These are phyloP conservation scores for Therioaphis trifolii DNA, from an alignment of 2,888 invertebrate genomes.

Conservation along the genomic window DNA sequence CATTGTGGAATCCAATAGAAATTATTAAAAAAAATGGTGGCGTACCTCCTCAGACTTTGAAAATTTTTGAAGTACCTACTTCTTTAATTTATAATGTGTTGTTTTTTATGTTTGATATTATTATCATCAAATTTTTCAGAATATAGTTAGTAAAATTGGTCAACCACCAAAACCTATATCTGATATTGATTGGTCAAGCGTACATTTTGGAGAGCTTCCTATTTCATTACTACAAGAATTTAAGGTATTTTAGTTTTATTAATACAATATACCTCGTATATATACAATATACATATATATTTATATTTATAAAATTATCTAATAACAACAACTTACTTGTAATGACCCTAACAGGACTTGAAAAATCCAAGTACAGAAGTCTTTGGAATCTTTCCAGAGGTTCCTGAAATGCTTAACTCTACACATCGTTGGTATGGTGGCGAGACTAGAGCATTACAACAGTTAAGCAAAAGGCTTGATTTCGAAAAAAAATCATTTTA, in stretches of 20 bases:
- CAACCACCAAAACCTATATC: not conserved
- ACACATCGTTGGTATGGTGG: constrained; percentile 74
- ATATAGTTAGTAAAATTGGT: not conserved
- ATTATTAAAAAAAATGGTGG: constrained; percentile 78
- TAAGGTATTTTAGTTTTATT: too few relatives aligned
- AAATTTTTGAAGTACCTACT: constrained; percentile 75
- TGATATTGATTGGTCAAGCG: constrained; percentile 64
- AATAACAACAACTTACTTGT: too few relatives aligned
- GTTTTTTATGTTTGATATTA: not conserved
- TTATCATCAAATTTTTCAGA: not conserved
- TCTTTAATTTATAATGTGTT: not conserved
- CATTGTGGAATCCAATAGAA: constrained; percentile 77
- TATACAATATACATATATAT: too few relatives aligned
- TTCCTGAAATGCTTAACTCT: not conserved
- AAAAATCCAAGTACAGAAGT: constrained; percentile 72
- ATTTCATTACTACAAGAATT: constrained; percentile 70
- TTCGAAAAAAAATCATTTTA: constrained; percentile 69
- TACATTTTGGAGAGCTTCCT: constrained; percentile 69
- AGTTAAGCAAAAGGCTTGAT: constrained; percentile 73
- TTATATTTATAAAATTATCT: not conserved
- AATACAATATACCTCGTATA: too few relatives aligned
- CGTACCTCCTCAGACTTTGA: constrained; percentile 78
- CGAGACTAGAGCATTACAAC: constrained; percentile 75
- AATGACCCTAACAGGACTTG: constrained; percentile 7
- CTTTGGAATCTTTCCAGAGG: constrained; percentile 72